Percentiles rank a stretch among this genome's conserved stretches.
phyloP scores from a whole-genome alignment of 2,888 invertebrate genomes.

The Trissonchulus latispiculum region DNA sequence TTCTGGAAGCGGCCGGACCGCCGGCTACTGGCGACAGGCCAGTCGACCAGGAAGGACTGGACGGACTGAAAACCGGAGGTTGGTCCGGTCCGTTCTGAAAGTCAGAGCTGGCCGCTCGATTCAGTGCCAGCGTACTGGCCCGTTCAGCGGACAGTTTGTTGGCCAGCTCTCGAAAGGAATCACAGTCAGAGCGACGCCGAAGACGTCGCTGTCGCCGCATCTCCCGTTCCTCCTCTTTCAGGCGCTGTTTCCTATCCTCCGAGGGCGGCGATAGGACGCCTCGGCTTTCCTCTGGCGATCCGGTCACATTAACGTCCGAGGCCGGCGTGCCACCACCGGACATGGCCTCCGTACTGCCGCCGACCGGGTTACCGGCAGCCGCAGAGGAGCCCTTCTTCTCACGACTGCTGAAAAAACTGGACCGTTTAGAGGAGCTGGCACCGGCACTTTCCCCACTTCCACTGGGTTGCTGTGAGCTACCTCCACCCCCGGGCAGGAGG shows the following conservation, averaged over 20 bases:
- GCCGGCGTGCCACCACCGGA: neutral
- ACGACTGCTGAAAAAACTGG: neutral
- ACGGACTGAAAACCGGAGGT: too few species aligned
- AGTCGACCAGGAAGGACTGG: too few species aligned
- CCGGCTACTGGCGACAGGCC: too few species aligned
- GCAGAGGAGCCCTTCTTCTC: neutral
- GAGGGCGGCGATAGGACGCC: neutral
- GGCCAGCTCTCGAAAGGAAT: conserved; percentile 22
- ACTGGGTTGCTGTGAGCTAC: neutral
- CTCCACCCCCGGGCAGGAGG: conserved; percentile 1
- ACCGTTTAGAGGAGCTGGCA: neutral
- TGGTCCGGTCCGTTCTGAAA: too few species aligned
- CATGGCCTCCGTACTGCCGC: neutral
- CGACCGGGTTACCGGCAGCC: neutral
- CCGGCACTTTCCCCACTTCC: neutral
- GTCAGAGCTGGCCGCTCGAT: neutral
- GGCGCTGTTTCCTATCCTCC: neutral
- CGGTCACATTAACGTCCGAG: neutral
- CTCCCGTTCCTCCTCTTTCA: conserved; percentile 15
- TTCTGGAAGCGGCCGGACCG: neutral
- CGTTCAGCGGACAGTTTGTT: neutral
- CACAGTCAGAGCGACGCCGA: conserved; percentile 23
- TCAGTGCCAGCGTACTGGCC: neutral
- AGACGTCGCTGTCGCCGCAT: conserved; percentile 14
- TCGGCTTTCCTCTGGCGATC: neutral